Evolutionary conservation across 2,797 vertebrate genomes (phyloP).

Genomic region (Sebastes flavidus): DNA sequence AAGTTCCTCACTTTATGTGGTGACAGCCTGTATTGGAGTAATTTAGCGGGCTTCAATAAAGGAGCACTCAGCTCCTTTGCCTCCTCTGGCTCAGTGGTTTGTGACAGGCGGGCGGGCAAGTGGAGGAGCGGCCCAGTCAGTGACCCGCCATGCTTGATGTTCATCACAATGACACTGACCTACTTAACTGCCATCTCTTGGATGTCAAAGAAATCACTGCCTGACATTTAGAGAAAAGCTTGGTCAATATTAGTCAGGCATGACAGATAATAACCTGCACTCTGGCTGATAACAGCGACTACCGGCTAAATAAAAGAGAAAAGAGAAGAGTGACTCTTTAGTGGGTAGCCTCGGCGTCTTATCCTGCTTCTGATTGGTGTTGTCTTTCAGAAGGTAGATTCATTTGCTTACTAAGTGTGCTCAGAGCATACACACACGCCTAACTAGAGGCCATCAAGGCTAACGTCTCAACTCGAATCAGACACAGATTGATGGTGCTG

Average conservation of each 20-base stretch:
- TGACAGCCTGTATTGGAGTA: conserved; percentile 57
- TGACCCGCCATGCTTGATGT: conserved; percentile 77
- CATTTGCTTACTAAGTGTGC: conserved; percentile 42
- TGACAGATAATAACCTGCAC: conserved; percentile 42
- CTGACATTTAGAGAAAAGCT: conserved; percentile 68
- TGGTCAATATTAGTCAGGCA: conserved; percentile 54
- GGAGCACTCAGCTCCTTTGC: conserved; percentile 66
- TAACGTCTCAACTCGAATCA: conserved; percentile 81
- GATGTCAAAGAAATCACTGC: conserved; percentile 74
- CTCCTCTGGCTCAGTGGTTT: conserved; percentile 61
- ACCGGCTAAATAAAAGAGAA: conserved; percentile 41
- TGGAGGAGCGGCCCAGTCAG: conserved; percentile 70
- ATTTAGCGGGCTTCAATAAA: conserved; percentile 70
- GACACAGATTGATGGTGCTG: conserved; percentile 82
- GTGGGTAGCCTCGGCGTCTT: neutral
- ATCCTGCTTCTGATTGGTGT: conserved; percentile 39
- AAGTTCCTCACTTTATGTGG: conserved; percentile 70
- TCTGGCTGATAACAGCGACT: conserved; percentile 16
- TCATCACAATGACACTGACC: conserved; percentile 83
- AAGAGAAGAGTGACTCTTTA: conserved; percentile 30
- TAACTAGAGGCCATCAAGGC: conserved; percentile 74
- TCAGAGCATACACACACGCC: conserved; percentile 31
- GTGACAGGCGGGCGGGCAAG: conserved; percentile 76
- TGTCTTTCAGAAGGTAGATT: conserved; percentile 55
- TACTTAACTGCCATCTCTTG: conserved; percentile 79